phyloP scores from a whole-genome alignment of 92 coral and sea anemone genomes.

The Ricordea florida region DNA sequence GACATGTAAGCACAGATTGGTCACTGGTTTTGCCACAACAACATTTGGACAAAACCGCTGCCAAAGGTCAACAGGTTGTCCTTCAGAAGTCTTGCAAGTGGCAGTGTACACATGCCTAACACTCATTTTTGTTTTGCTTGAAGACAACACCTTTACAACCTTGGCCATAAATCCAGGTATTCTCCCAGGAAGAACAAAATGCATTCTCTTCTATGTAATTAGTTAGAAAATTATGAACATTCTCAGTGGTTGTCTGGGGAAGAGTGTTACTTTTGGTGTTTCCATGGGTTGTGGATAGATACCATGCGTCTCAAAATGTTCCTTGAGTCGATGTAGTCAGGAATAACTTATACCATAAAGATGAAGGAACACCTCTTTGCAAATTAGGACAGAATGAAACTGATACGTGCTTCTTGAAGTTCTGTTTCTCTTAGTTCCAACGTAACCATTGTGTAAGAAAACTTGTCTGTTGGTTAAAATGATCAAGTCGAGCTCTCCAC shows the following conservation, averaged over 20 bases:
- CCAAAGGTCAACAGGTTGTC: constrained; percentile 32
- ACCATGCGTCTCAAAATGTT: constrained; percentile 13
- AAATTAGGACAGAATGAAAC: constrained; percentile 15
- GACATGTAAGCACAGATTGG: constrained; percentile 61
- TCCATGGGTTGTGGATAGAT: constrained; percentile 9
- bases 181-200: constrained; percentile 33
- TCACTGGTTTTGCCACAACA: constrained; percentile 65
- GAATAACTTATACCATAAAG: constrained; percentile 22
- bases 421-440: constrained; percentile 6
- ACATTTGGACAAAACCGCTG: constrained; percentile 41
- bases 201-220: constrained; percentile 45
- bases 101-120: constrained; percentile 34
- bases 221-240: neutral
- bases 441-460: neutral
- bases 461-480: constrained; percentile 5
- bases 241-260: constrained; percentile 1
- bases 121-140: constrained; percentile 13
- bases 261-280: constrained; percentile 4
- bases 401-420: neutral
- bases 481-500: constrained; percentile 7
- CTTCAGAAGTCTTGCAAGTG: constrained; percentile 40
- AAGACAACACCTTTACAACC: constrained; percentile 13
- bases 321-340: constrained; percentile 16
- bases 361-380: constrained; percentile 16
- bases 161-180: constrained; percentile 27